These are phyloP conservation scores for Carcina quercana DNA, from an alignment of 2,888 invertebrate species.

Conservation along the genomic window DNA sequence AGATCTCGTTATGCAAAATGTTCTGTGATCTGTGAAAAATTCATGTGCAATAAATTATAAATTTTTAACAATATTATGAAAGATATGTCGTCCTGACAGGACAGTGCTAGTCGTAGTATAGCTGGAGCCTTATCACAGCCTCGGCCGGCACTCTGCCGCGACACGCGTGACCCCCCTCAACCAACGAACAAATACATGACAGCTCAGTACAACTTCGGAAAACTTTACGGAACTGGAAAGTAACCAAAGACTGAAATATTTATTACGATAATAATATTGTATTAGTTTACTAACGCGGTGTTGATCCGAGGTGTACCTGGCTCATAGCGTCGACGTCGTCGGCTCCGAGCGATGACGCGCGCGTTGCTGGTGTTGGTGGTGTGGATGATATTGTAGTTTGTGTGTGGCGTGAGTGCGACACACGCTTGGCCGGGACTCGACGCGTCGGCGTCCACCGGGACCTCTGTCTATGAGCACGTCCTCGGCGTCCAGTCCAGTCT, in stretches of 20 bases:
- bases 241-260: slow-evolving; percentile 68
- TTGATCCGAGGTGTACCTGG: slow-evolving; percentile 20
- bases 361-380: too few relatives aligned
- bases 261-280: slow-evolving; percentile 54
- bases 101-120: slow-evolving; percentile 39
- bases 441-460: too few relatives aligned
- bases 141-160: too few relatives aligned
- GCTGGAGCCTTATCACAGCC: slow-evolving; percentile 20
- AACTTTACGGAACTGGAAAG: slow-evolving; percentile 52
- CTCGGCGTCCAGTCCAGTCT: too few relatives aligned
- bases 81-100: slow-evolving; percentile 34
- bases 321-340: too few relatives aligned
- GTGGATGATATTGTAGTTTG: too few relatives aligned
- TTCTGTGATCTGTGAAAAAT: slow-evolving; percentile 55
- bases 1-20: slow-evolving; percentile 50
- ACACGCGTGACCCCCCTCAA: background rate
- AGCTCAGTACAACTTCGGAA: slow-evolving; percentile 15
- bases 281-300: slow-evolving; percentile 43
- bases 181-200: background rate
- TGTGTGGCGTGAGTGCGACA: too few relatives aligned
- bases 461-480: too few relatives aligned
- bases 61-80: slow-evolving; percentile 17
- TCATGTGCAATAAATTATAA: slow-evolving; percentile 52
- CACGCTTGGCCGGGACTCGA: too few relatives aligned
- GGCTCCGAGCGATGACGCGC: too few relatives aligned